These are phyloP conservation scores for Listronotus oregonensis DNA, from an alignment of 1,140 invertebrate genomes.

Conservation along the genomic window DNA sequence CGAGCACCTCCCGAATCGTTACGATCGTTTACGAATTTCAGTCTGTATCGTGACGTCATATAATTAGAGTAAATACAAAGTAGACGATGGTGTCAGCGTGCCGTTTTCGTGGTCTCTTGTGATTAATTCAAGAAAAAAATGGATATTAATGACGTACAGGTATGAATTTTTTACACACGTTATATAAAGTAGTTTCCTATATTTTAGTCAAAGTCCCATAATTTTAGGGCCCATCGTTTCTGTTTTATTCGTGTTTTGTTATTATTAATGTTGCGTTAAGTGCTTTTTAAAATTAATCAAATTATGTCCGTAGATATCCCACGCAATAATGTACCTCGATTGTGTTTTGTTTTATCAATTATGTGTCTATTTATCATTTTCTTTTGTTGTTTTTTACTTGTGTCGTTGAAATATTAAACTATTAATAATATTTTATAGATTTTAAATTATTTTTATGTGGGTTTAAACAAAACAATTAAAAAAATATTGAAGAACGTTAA, in stretches of 20 bases:
- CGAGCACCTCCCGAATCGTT: slow-evolving; percentile 41
- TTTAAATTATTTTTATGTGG: too few species aligned
- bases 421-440: too few species aligned
- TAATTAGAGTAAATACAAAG: slow-evolving; percentile 80
- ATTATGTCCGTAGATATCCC: slow-evolving; percentile 32
- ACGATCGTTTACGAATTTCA: slow-evolving; percentile 51
- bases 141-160: slow-evolving; percentile 59
- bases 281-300: slow-evolving; percentile 39
- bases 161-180: slow-evolving; percentile 45
- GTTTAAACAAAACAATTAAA: too few species aligned
- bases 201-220: slow-evolving; percentile 25
- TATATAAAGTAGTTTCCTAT: slow-evolving; percentile 29
- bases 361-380: background rate
- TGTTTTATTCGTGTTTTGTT: slow-evolving; percentile 38
- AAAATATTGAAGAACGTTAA: too few species aligned
- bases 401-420: too few species aligned
- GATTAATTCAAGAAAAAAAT: slow-evolving; percentile 60
- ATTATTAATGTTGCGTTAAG: slow-evolving; percentile 37
- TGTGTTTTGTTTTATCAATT: slow-evolving; percentile 24
- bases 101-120: slow-evolving; percentile 55
- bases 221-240: slow-evolving; percentile 29
- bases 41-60: slow-evolving; percentile 72
- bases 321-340: slow-evolving; percentile 36
- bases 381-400: background rate
- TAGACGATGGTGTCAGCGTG: slow-evolving; percentile 72